Evolutionary conservation across 53 echinoderm and acorn worm genomes (phyloP).

Genomic region (Paracentrotus lividus): DNA sequence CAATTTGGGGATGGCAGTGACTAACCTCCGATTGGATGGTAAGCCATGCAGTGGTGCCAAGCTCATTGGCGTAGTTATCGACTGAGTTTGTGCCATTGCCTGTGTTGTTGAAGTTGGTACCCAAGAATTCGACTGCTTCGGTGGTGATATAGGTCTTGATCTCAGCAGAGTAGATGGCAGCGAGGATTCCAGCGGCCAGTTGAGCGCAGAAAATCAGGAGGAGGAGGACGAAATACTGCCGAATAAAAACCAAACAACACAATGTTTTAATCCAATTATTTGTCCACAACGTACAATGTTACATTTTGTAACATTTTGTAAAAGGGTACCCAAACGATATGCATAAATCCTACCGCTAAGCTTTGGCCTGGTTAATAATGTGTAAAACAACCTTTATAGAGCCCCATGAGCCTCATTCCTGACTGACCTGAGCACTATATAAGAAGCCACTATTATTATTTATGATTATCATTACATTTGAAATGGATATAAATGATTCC

Average conservation of each 20-base stretch:
- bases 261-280: no score
- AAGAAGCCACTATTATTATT: no score
- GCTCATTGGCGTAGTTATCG: constrained; percentile 29
- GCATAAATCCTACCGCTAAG: no score
- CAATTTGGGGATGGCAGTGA: neutral
- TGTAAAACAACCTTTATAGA: no score
- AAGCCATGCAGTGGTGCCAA: constrained; percentile 18
- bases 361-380: no score
- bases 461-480: no score
- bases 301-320: no score
- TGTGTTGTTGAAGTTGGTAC: constrained; percentile 62
- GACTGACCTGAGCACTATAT: no score
- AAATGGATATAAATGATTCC: no score
- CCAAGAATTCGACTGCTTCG: constrained; percentile 36
- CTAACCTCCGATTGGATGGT: constrained; percentile 35
- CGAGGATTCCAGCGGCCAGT: constrained; percentile 75
- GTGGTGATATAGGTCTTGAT: constrained; percentile 56
- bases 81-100: neutral
- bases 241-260: constrained; percentile 8
- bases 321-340: no score
- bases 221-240: constrained; percentile 72
- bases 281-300: no score
- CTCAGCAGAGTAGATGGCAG: constrained; percentile 74
- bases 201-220: constrained; percentile 77
- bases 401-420: no score